phyloP scores from a whole-genome alignment of 2,888 invertebrate genomes.

The Cheilosia grossa region DNA sequence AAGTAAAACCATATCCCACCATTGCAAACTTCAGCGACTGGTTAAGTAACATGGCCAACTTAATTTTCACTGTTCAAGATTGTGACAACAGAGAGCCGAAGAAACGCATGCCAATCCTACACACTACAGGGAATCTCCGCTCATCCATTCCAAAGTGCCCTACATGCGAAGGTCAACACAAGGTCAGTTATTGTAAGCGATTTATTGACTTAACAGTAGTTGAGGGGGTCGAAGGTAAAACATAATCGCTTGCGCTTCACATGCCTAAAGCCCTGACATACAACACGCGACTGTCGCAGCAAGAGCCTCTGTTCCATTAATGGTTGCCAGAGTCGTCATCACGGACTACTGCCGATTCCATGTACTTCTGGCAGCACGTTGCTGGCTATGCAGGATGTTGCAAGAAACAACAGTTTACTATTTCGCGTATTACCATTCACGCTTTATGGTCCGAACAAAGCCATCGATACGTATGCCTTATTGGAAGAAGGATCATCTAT shows the following conservation, averaged over 20 bases:
- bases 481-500: slow-evolving; percentile 62
- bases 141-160: background rate
- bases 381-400: background rate
- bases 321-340: too few relatives aligned
- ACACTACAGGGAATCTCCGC: background rate
- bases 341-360: too few relatives aligned
- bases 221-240: slow-evolving; percentile 4
- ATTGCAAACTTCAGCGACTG: slow-evolving; percentile 35
- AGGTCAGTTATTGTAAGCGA: slow-evolving; percentile 19
- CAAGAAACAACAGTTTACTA: slow-evolving; percentile 11
- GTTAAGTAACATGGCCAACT: slow-evolving; percentile 16
- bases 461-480: slow-evolving; percentile 37
- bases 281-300: too few relatives aligned
- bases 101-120: background rate
- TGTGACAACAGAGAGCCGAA: background rate
- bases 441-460: slow-evolving; percentile 38
- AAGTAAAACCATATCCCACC: slow-evolving; percentile 21
- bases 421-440: slow-evolving; percentile 54
- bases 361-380: too few relatives aligned
- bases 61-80: slow-evolving; percentile 19
- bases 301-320: too few relatives aligned
- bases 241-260: background rate
- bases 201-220: background rate
- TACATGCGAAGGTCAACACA: slow-evolving; percentile 39
- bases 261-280: too few relatives aligned